A percentile compares a stretch with the other conserved stretches of the same genome.
These are phyloP conservation scores for Aleiodes alternator DNA, from an alignment of 2,888 invertebrate genomes.

Conservation along the genomic window DNA sequence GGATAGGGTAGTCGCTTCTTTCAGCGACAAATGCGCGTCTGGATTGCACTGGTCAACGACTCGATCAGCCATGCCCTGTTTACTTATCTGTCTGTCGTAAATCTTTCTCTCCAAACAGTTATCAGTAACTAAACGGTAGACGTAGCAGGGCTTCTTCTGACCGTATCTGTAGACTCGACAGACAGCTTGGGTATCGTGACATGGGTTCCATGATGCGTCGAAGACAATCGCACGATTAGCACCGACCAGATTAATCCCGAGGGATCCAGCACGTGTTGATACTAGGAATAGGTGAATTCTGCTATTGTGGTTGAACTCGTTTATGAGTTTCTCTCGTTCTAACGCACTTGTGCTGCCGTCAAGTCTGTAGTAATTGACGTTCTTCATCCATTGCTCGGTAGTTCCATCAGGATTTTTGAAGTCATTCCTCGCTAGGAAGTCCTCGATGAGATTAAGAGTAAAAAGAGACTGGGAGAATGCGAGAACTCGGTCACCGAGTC, in stretches of 20 bases:
- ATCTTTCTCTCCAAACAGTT: constrained; percentile 98
- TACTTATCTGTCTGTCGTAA: constrained; percentile 98
- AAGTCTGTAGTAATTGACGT: constrained; percentile 91
- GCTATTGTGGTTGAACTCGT: constrained; percentile 94
- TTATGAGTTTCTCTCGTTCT: constrained; percentile 96
- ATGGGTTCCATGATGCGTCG: constrained; percentile 99
- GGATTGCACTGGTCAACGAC: constrained; percentile 99
- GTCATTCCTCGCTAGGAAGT: constrained; percentile 86
- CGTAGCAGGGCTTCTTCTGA: constrained; percentile 94
- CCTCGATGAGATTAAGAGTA: constrained; percentile 96
- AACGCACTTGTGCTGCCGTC: constrained; percentile 97
- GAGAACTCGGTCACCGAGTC: constrained; percentile 91
- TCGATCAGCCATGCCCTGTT: constrained; percentile 98
- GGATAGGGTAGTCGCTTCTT: constrained; percentile 92
- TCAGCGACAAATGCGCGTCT: constrained; percentile 93
- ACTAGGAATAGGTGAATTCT: constrained; percentile 94
- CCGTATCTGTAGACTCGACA: constrained; percentile 94
- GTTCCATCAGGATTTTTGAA: constrained; percentile 79
- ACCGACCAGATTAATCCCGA: constrained; percentile 97
- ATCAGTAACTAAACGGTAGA: constrained; percentile 97
- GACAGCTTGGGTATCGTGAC: constrained; percentile 98
- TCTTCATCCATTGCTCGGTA: constrained; percentile 88
- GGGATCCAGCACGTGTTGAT: constrained; percentile 96
- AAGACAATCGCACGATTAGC: constrained; percentile 98
- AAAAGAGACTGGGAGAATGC: constrained; percentile 97